Conservation (phyloP, 2,888 invertebrate species). For the Polymixis lichenea region DNA sequence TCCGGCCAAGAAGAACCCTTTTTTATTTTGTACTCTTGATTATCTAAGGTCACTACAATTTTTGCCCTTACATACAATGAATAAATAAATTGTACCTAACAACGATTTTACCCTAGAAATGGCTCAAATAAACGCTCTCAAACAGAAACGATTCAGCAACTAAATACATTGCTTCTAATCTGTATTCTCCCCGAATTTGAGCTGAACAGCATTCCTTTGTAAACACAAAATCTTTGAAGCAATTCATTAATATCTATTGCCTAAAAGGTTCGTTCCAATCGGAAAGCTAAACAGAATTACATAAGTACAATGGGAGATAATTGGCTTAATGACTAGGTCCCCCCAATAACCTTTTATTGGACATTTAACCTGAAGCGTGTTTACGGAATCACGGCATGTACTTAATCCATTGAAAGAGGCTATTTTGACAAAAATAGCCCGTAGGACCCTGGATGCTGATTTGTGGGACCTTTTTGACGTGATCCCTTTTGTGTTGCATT, state of each 20-base stretch:
- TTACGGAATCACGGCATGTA: slow-evolving; percentile 75
- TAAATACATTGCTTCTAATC: slow-evolving; percentile 16
- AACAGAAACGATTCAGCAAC: slow-evolving; percentile 11
- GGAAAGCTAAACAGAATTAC: slow-evolving; percentile 75
- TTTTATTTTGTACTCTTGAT: neutral
- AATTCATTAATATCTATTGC: slow-evolving; percentile 67
- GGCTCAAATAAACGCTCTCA: neutral
- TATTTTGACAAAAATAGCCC: slow-evolving; percentile 62
- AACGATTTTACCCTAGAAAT: neutral
- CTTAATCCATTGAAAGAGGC: slow-evolving; percentile 48
- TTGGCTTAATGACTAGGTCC: slow-evolving; percentile 79
- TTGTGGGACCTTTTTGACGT: slow-evolving; percentile 48
- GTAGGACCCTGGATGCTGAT: slow-evolving; percentile 42
- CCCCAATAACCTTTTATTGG: slow-evolving; percentile 80
- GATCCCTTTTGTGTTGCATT: slow-evolving; percentile 56
- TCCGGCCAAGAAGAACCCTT: neutral
- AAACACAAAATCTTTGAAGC: slow-evolving; percentile 58
- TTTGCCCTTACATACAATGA: neutral
- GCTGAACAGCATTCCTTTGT: slow-evolving; percentile 41
- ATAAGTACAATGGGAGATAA: slow-evolving; percentile 76
- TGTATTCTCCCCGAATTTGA: slow-evolving; percentile 21
- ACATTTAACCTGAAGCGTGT: slow-evolving; percentile 76
- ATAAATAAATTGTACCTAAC: neutral
- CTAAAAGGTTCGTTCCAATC: slow-evolving; percentile 66
- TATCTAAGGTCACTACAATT: neutral